A percentile compares a stretch with the other conserved stretches of the same genome.
Conservation (phyloP, 2,797 vertebrate species). For the Pteropus rufus region DNA sequence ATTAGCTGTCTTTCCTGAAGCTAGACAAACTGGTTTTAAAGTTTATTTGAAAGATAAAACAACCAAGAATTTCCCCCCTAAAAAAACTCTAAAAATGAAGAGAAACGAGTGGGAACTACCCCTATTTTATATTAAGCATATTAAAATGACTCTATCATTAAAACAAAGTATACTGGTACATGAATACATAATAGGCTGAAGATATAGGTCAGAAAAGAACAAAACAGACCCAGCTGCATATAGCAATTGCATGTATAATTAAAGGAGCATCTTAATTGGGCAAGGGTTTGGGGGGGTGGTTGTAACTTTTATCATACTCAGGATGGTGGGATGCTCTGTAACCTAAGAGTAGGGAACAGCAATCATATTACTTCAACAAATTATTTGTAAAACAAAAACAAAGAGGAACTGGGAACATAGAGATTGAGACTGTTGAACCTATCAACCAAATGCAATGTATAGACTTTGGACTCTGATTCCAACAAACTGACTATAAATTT, state of each 20-base stretch:
- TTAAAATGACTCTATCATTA: not conserved
- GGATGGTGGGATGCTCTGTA: not conserved
- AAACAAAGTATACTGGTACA: not conserved
- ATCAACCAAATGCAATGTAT: not conserved
- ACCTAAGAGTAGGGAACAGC: not conserved
- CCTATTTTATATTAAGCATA: not conserved
- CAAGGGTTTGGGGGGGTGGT: not conserved
- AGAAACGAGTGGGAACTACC: not conserved
- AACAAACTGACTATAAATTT: not conserved
- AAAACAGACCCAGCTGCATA: not conserved
- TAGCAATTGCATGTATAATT: not conserved
- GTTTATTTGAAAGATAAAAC: slow-evolving; percentile 1
- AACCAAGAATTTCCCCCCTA: not conserved
- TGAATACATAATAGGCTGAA: not conserved
- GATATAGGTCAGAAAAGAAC: not conserved
- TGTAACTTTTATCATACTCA: not conserved
- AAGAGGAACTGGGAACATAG: not conserved
- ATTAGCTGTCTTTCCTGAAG: not conserved
- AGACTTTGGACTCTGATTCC: not conserved
- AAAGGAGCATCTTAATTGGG: not conserved
- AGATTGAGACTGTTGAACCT: not conserved
- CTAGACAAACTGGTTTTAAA: not conserved
- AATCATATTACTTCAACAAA: not conserved
- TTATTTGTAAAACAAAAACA: not conserved
- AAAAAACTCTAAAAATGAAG: not conserved